Evolutionary conservation across 2,888 invertebrate genomes (phyloP).

Genomic region (Gymnocheta viridis): DNA sequence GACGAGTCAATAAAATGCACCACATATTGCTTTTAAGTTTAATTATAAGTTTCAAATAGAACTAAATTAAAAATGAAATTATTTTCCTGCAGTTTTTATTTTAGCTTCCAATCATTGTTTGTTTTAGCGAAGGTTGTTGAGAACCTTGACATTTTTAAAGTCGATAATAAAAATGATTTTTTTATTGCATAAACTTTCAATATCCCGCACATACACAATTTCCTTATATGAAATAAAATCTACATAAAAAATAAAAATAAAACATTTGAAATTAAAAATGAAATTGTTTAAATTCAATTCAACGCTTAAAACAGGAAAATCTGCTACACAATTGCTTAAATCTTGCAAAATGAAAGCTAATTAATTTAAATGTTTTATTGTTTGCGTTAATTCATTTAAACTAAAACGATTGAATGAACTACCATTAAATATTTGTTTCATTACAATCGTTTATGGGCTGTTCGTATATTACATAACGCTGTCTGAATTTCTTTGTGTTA

Average conservation of each 20-base stretch:
- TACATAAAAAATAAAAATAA: neutral
- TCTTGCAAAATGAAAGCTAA: neutral
- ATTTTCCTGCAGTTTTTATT: neutral
- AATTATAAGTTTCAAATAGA: neutral
- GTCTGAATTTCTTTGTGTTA: too few relatives aligned
- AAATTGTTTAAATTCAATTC: neutral
- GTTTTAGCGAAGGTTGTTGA: constrained; percentile 9
- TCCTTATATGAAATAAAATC: neutral
- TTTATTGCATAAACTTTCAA: constrained; percentile 4
- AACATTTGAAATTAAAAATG: neutral
- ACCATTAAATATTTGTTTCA: too few relatives aligned
- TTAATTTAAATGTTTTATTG: too few relatives aligned
- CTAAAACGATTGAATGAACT: too few relatives aligned
- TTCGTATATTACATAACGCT: too few relatives aligned
- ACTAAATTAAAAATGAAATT: neutral
- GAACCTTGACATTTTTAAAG: neutral
- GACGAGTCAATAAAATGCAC: neutral
- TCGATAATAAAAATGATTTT: neutral
- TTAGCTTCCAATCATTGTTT: neutral
- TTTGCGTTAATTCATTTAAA: too few relatives aligned
- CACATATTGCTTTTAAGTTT: neutral
- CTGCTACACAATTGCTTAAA: neutral
- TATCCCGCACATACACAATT: neutral
- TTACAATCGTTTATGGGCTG: too few relatives aligned
- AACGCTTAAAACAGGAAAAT: neutral